Evolutionary conservation across 2,113 vertebrate species (phyloP).

Genomic region (Percina caprodes): DNA sequence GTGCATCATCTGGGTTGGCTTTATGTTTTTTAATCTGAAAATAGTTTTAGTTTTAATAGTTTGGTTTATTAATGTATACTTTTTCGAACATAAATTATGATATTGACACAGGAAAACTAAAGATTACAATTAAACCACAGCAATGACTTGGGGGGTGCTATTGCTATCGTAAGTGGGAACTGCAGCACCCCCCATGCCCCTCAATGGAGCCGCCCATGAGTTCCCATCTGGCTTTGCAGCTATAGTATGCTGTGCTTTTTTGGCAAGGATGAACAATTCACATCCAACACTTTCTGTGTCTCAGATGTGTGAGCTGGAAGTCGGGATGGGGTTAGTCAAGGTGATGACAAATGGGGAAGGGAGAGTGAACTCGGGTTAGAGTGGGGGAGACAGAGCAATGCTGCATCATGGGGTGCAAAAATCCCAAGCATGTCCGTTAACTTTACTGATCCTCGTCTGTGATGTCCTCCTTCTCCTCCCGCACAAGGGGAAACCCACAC

Average conservation of each 20-base stretch:
- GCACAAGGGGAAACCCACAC: constrained; percentile 25
- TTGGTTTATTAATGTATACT: too few relatives aligned
- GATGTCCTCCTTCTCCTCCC: constrained; percentile 42
- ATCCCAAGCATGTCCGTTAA: constrained; percentile 66
- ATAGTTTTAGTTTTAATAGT: too few relatives aligned
- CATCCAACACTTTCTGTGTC: constrained; percentile 49
- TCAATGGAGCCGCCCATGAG: too few relatives aligned
- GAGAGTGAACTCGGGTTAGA: constrained; percentile 19
- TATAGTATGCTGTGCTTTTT: constrained; percentile 27
- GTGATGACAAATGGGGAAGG: constrained; percentile 64
- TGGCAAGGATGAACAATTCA: constrained; percentile 45
- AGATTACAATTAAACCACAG: too few relatives aligned
- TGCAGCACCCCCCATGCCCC: too few relatives aligned
- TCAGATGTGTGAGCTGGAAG: constrained; percentile 62
- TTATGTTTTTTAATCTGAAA: too few relatives aligned
- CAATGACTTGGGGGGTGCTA: too few relatives aligned
- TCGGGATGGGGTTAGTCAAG: constrained; percentile 64
- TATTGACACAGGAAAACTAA: too few relatives aligned
- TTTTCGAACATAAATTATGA: too few relatives aligned
- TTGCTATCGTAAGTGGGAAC: too few relatives aligned
- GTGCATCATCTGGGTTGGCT: too few relatives aligned
- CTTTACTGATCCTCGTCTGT: constrained; percentile 59
- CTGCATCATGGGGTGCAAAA: constrained; percentile 72
- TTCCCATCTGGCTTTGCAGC: constrained; percentile 48
- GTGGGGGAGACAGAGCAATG: constrained; percentile 39